Conservation (phyloP, 2,888 invertebrate species). For the Keiferia lycopersicella region DNA sequence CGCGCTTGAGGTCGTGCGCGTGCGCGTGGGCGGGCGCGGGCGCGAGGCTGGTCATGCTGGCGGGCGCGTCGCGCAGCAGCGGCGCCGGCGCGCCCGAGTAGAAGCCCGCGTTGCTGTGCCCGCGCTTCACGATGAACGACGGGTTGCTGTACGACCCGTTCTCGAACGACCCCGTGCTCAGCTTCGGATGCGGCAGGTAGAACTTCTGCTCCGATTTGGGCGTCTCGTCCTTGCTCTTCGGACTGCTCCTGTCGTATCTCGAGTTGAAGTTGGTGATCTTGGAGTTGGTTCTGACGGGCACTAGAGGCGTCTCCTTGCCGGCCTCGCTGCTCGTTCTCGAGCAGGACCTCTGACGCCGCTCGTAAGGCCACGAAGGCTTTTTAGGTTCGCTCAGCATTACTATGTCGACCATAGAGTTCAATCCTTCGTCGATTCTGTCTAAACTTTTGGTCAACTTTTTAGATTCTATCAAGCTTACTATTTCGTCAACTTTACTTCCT, state of each 20-base stretch:
- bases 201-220: slow-evolving; percentile 59
- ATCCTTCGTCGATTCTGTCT: slow-evolving; percentile 87
- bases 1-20: slow-evolving; percentile 64
- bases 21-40: slow-evolving; percentile 70
- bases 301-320: slow-evolving; percentile 63
- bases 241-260: slow-evolving; percentile 56
- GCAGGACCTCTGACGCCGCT: slow-evolving; percentile 66
- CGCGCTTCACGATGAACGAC: slow-evolving; percentile 83
- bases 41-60: slow-evolving; percentile 75
- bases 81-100: slow-evolving; percentile 83
- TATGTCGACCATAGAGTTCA: slow-evolving; percentile 87
- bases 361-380: slow-evolving; percentile 67
- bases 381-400: slow-evolving; percentile 83
- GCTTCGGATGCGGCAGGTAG: slow-evolving; percentile 59
- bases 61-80: slow-evolving; percentile 71
- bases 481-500: slow-evolving; percentile 72
- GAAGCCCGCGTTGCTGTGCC: slow-evolving; percentile 83
- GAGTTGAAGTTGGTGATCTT: slow-evolving; percentile 45
- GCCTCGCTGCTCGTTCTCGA: slow-evolving; percentile 69
- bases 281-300: slow-evolving; percentile 62
- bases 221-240: slow-evolving; percentile 55
- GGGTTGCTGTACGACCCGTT: slow-evolving; percentile 68
- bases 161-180: slow-evolving; percentile 62
- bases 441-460: slow-evolving; percentile 87
- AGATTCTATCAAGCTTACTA: slow-evolving; percentile 80